Percentiles rank a stretch among this genome's conserved stretches.
These are phyloP conservation scores for Archaeoteleia sp. DNA, from an alignment of 2,888 invertebrate species.

Conservation along the genomic window DNA sequence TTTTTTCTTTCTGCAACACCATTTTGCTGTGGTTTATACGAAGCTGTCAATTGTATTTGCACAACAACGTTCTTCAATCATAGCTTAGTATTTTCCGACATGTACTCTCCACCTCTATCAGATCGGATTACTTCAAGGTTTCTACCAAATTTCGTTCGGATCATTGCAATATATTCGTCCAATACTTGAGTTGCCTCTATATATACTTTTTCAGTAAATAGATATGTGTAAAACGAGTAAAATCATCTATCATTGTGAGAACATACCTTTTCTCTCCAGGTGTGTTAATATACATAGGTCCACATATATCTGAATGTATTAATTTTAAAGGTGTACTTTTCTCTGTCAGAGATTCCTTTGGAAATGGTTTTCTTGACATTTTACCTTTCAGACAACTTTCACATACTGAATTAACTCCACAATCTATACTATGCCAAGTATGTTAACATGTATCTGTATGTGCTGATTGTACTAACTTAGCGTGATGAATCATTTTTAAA, in stretches of 20 bases:
- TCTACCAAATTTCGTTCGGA: conserved; percentile 16
- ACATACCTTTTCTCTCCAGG: conserved; percentile 37
- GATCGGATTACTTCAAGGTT: conserved; percentile 32
- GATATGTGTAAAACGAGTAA: conserved; percentile 18
- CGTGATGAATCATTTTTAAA: too few species aligned
- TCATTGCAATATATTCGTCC: conserved; percentile 22
- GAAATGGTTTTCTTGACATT: conserved; percentile 47
- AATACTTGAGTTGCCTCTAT: conserved; percentile 10
- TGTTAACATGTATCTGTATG: too few species aligned
- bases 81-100: conserved; percentile 11
- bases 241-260: conserved; percentile 43
- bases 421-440: too few species aligned
- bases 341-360: conserved; percentile 40
- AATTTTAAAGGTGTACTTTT: conserved; percentile 38
- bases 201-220: conserved; percentile 29
- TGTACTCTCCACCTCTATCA: conserved; percentile 46
- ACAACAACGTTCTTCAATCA: conserved; percentile 25
- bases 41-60: conserved; percentile 37
- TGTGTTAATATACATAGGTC: conserved; percentile 48
- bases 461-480: too few species aligned
- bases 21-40: conserved; percentile 35
- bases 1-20: conserved; percentile 17
- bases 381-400: conserved; percentile 53
- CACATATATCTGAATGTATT: conserved; percentile 55
- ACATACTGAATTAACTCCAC: conserved; percentile 42